A percentile compares a stretch with the other conserved stretches of the same genome.
These are phyloP conservation scores for Himalopsyche phryganea DNA, from an alignment of 1,140 invertebrate species.

Conservation along the genomic window DNA sequence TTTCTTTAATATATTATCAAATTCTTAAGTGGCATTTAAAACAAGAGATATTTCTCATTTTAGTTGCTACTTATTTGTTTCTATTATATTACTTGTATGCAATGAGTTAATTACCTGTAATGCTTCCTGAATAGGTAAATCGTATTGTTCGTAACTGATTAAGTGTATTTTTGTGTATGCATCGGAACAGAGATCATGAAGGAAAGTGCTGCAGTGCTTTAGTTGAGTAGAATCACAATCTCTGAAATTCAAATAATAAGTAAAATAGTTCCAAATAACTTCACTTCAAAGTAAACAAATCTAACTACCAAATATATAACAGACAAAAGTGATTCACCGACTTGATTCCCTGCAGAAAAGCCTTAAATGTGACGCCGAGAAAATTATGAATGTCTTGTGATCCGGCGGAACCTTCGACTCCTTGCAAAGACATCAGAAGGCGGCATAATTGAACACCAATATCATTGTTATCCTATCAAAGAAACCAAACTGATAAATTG, in stretches of 20 bases:
- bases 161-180: slow-evolving; percentile 39
- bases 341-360: slow-evolving; percentile 39
- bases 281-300: no score
- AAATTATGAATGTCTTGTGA: slow-evolving; percentile 45
- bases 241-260: slow-evolving; percentile 36
- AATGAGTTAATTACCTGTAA: slow-evolving; percentile 39
- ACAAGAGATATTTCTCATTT: no score
- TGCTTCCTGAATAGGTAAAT: slow-evolving; percentile 37
- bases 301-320: neutral
- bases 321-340: slow-evolving; percentile 24
- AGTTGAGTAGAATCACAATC: slow-evolving; percentile 42
- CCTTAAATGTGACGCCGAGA: slow-evolving; percentile 43
- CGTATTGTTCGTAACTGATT: slow-evolving; percentile 43
- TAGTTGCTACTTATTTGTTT: no score
- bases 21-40: no score
- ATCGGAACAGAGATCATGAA: slow-evolving; percentile 45
- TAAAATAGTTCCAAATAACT: neutral
- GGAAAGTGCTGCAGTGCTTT: slow-evolving; percentile 44
- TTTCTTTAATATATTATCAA: no score
- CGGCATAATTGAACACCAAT: slow-evolving; percentile 48
- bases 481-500: neutral
- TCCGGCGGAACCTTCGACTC: slow-evolving; percentile 37
- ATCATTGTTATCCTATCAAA: slow-evolving; percentile 42
- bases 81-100: no score
- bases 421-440: slow-evolving; percentile 42